These are phyloP conservation scores for Drosophila eugracilis DNA, from an alignment of 1,140 invertebrate species.

Conservation along the genomic window DNA sequence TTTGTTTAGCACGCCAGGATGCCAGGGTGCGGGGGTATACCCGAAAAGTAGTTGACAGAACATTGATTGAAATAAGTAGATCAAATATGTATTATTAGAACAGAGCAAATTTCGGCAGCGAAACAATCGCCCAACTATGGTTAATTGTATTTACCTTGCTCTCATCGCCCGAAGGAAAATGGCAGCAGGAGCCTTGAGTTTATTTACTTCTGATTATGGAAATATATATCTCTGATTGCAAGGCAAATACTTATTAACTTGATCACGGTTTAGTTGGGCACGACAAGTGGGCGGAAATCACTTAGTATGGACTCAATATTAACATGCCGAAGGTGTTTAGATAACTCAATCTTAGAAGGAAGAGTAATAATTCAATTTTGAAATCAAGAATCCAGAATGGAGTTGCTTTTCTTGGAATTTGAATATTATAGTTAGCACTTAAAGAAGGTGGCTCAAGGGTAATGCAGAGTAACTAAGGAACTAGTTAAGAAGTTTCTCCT, in stretches of 20 bases:
- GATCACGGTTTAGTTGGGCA: slow-evolving; percentile 2
- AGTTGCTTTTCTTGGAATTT: background rate
- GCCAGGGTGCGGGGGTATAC: slow-evolving; percentile 8
- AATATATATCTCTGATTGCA: slow-evolving; percentile 29
- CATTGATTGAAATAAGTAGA: slow-evolving; percentile 63
- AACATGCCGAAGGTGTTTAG: background rate
- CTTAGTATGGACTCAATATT: background rate
- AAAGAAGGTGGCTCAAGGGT: too few relatives aligned
- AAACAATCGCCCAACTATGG: slow-evolving; percentile 56
- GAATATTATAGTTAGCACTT: background rate
- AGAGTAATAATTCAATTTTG: background rate
- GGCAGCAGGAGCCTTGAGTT: slow-evolving; percentile 22
- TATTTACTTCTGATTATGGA: slow-evolving; percentile 36
- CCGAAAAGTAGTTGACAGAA: slow-evolving; percentile 55
- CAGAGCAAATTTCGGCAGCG: slow-evolving; percentile 26
- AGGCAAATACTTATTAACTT: slow-evolving; percentile 28
- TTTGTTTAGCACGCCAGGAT: slow-evolving; percentile 31
- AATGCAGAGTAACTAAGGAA: too few relatives aligned
- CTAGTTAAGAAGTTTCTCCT: too few relatives aligned
- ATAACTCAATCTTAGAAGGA: background rate
- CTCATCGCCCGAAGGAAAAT: slow-evolving; percentile 52
- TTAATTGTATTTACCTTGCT: slow-evolving; percentile 75
- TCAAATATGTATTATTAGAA: slow-evolving; percentile 72
- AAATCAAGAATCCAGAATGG: too few relatives aligned
- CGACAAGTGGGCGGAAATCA: background rate